Base-by-base conservation (phyloP, 2,797 vertebrate genomes). In the Myiotriccus ornatus region DNA sequence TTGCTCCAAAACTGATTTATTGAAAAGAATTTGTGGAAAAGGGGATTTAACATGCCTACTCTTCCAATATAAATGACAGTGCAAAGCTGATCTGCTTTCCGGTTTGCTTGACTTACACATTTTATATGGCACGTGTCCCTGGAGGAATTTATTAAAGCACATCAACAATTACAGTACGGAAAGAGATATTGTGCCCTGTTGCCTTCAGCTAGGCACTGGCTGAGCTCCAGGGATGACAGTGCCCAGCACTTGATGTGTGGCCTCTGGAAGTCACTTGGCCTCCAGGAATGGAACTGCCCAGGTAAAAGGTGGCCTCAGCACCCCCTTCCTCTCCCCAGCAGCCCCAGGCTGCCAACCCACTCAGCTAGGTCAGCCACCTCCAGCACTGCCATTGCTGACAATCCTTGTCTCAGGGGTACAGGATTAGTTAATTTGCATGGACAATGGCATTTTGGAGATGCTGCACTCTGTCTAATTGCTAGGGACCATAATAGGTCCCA, bases 21-120 rank as follows among this genome's bases (percentile, higher is more conserved):
- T 74, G 83, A 84, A 87, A 34, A 50, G 65, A 47, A 88, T 91
- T 94, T 94, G 89, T 67, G 83, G 80, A 25, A 77, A 93, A 94
- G 19, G 32, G 79, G 50, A 56, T 91, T 95, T 94, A 84, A 46
- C 34, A 2, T 82, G 63, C 67, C 87, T 84, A 2, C 70, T 46
- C 49, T 84, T 77, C 70, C 92, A 95, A 17, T 9, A 43, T 13
- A 60, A 93, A 50, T 47, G 91, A 69, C 89, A 93, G 77, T 15
- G 30, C 83, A 91, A 94, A 94, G 85, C 74, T 90, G 91, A 56
- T 81, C 70, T 80, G 85, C 91, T 93, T 68, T 68, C 91, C 0
- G 1, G 18, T 76, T 87, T 89, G 68, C 78, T 91, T 60, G 79
- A 63, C 44, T 96, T 65, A 46, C 64, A 34, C 10, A 0, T 93